Evolutionary conservation across 2,797 vertebrate species (phyloP), one percentile per base, ranked within the genome.

Genomic region (Phrynocephalus vlangalii): DNA sequence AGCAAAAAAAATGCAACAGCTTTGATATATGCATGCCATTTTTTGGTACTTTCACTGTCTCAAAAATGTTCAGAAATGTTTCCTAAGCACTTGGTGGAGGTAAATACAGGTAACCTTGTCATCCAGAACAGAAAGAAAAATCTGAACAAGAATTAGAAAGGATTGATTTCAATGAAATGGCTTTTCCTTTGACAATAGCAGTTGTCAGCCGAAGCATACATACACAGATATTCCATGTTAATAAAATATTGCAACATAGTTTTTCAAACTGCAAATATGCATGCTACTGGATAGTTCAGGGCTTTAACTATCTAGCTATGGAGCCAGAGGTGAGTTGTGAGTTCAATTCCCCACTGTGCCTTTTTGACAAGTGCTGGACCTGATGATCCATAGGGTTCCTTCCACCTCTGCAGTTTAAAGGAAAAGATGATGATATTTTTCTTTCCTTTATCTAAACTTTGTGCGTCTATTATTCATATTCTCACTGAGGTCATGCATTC

Each of bases 11-110:
- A 87, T 87, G 86, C 44, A 89, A 82, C 84, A 89, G 70, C 33
- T 89, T 85, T 87, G 81, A 63, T 81, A 7, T 56, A 6, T 56
- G 81, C 92, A 91, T 94, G 91, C 71, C 83, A 92, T 91, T 86
- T 88, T 89, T 73, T 82, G 26, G n/a, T 80, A 50, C 56, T 87
- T 20, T 91, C 88, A 87, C 89, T 79, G 80, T 88, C 0, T 0
- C 75, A 66, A 48, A 56, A n/a, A 80, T 26, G 20, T 52, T 68
- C 90, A 89, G 79, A 91, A 92, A 33, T 66, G 84, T 80, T 85
- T 75, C 60, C 50, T 52, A 52, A 88, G 81, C 73, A 91, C 33
- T 66, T n/a, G 63, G 6, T 68, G 88, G 84, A 88, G 56, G 63
- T 30, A 87, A 24, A 28, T 30, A 84, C 80, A 78, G 0, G 0